Evolutionary conservation across 2,888 invertebrate genomes (phyloP), one percentile per base, ranked within the genome.

Genomic region (Eilema griseolum): DNA sequence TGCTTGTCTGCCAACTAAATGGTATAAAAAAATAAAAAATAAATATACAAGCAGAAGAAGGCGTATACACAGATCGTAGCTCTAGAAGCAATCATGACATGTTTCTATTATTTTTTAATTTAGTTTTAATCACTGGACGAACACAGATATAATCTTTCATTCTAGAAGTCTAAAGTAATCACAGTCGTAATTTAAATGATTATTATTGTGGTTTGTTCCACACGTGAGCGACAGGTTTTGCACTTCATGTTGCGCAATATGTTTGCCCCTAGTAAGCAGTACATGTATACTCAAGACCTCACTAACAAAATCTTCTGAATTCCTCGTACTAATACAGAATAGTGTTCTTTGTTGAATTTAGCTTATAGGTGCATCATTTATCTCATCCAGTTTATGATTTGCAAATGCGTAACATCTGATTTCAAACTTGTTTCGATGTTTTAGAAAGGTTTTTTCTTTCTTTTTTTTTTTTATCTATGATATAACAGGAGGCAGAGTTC

Each of bases 101-200:
- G 52, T n/a, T 8, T 52, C 7, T 46, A 20, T 46, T 20, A 16
- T 28, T 52, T 64, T 52, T 23, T n/a, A n/a, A 64, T 64, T 23
- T 52, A 23, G 16, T 14, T 65, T 56, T 23, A 24, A 52, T 52
- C 14, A 3, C 10, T 14, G 23, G 3, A 14, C 24, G n/a, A 52
- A 52, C 31, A 7, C 23, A n/a, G n/a, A 64, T 64, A 52, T 24
- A 12, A 41, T 26, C 41, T 11, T 41, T 20, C 7, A 41, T 62
- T 62, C 20, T 20, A 41, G 26, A 0, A 20, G 23, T 24, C 33
- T n/a, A 37, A 37, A 46, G 23, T 28, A 64, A 64, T 64, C 64
- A 64, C 23, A 64, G 28, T 64, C 5, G 52, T 28, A 64, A 64
- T 65, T 65, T 31, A 8, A 65, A 65, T 65, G n/a, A 56, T 65